Evolutionary conservation across 2,113 vertebrate species (phyloP), one percentile per base, ranked within the genome.

Genomic region (Phalacrocorax carbo): DNA sequence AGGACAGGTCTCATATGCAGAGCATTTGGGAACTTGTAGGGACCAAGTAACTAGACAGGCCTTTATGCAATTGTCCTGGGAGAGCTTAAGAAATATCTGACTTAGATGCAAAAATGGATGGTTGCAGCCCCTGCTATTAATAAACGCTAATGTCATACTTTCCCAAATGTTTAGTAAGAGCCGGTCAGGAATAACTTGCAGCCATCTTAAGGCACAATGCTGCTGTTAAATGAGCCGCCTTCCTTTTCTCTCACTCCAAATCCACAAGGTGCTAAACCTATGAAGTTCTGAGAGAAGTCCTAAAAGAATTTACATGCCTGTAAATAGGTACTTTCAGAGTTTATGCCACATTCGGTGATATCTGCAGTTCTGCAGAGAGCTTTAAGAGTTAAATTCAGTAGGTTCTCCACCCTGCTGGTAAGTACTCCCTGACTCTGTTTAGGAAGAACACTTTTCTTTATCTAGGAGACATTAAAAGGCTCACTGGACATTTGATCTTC

Each of bases 321-420:
- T 23, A 11, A 57, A 18, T 1, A 7, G 58, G 34, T 7, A 49
- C 38, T 66, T 30, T 21, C 54, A 34, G 57, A n/a, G 46, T 6
- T 55, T n/a, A 44, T 8, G 4, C 36, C 34, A 6, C 8, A 0
- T 40, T 40, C 2, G 0, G 49, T 4, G 8, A 3, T 5, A n/a
- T 3, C 40, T 66, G 22, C 34, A 44, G 68, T 5, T 90, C 11
- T 64, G 22, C 79, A 40, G 26, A 8, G 36, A 57, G 26, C 66
- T 87, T 49, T 8, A 32, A 5, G 34, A 69, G 72, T 18, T 36
- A 34, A 64, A 38, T 51, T 62, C 40, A 60, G 48, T 3, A 38
- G 51, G n/a, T 70, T 81, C 15, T 15, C 42, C 52, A 85, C 17
- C 44, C 77, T 44, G 40, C 42, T 68, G 72, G 7, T 55, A 49